Evolutionary conservation across 1,140 invertebrate species (phyloP).

Genomic region (Camponotus vicinus): DNA sequence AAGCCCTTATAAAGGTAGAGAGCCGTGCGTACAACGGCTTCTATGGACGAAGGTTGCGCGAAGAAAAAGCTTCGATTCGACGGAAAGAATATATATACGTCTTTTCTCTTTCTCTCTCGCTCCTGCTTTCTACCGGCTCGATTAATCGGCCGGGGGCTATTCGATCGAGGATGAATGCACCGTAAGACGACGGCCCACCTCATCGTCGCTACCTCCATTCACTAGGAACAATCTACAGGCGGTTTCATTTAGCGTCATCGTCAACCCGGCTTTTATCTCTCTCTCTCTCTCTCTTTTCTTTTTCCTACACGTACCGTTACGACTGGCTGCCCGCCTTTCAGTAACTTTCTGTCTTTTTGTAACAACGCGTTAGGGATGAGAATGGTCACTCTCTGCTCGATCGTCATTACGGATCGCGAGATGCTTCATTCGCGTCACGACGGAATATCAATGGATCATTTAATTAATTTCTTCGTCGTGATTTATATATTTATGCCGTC

Average conservation of each 20-base stretch:
- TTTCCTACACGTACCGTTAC: conserved; percentile 66
- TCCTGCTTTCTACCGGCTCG: conserved; percentile 55
- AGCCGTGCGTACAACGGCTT: conserved; percentile 68
- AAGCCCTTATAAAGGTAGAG: conserved; percentile 80
- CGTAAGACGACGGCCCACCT: conserved; percentile 61
- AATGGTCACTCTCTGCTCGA: conserved; percentile 17
- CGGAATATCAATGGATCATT: background rate
- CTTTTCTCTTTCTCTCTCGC: conserved; percentile 16
- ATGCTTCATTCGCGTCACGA: conserved; percentile 14
- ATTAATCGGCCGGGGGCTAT: conserved; percentile 71
- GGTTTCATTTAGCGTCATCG: conserved; percentile 67
- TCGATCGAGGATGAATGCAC: conserved; percentile 72
- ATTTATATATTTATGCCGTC: background rate
- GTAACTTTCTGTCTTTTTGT: conserved; percentile 73
- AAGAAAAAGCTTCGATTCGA: conserved; percentile 70
- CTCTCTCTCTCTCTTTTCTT: conserved; percentile 23
- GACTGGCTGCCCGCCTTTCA: conserved; percentile 66
- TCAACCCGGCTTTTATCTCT: conserved; percentile 13
- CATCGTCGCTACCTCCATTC: conserved; percentile 69
- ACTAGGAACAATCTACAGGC: conserved; percentile 64
- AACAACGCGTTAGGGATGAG: conserved; percentile 26
- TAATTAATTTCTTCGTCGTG: background rate
- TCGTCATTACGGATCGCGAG: conserved; percentile 51
- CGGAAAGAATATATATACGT: conserved; percentile 59
- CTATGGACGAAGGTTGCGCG: conserved; percentile 66